Evolutionary conservation across 2,113 vertebrate genomes (phyloP).

Genomic region (Lagopus leucura): DNA sequence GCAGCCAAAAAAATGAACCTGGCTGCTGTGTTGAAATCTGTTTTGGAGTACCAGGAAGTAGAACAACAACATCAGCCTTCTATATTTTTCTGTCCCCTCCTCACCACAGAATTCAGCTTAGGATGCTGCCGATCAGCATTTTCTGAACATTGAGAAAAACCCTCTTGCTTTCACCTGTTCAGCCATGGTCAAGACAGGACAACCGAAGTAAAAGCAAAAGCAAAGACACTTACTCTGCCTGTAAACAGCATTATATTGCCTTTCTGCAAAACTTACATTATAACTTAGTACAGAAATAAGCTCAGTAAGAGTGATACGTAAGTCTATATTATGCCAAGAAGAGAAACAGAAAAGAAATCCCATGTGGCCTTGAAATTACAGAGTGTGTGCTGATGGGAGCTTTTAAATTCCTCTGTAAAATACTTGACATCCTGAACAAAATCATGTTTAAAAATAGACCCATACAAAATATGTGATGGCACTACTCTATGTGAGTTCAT

Average conservation of each 20-base stretch:
- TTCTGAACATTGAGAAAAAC: not conserved
- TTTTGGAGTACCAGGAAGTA: not conserved
- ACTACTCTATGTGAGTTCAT: not conserved
- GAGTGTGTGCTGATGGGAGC: not conserved
- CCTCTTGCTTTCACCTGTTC: not conserved
- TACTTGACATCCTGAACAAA: not conserved
- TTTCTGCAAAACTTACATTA: not conserved
- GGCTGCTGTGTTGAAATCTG: not conserved
- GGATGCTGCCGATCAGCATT: accelerated
- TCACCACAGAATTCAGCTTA: not conserved
- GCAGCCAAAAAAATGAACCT: not conserved
- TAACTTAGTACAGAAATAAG: not conserved
- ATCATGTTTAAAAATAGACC: conserved; percentile 9
- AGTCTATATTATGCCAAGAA: not conserved
- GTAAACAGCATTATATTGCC: not conserved
- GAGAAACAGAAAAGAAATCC: not conserved
- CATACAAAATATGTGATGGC: not conserved
- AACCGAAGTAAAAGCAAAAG: not conserved
- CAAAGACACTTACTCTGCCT: not conserved
- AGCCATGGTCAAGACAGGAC: not conserved
- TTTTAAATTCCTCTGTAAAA: conserved; percentile 47
- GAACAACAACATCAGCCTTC: not conserved
- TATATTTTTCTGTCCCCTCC: not conserved
- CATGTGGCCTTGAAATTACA: conserved; percentile 18
- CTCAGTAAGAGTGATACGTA: not conserved